Conservation (phyloP, 1,140 invertebrate genomes). For the Aricia agestis region DNA sequence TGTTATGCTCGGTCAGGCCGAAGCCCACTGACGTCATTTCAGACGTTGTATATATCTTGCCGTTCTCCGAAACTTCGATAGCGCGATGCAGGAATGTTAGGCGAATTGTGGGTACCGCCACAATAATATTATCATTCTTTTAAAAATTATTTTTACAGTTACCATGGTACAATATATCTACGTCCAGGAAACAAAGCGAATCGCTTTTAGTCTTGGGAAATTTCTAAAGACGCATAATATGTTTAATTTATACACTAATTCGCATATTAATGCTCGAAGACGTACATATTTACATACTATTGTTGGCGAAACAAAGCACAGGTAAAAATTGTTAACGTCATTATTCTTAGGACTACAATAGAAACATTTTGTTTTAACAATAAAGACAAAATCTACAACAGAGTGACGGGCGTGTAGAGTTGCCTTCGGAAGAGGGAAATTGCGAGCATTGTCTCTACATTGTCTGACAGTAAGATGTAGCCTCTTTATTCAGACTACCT, state of each 20-base stretch:
- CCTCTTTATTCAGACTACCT: not conserved
- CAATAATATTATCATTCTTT: too few species aligned
- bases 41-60: too few species aligned
- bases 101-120: too few species aligned
- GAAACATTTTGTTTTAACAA: conserved; percentile 12
- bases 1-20: too few species aligned
- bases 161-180: not conserved
- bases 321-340: conserved; percentile 31
- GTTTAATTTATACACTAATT: not conserved
- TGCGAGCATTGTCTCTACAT: conserved; percentile 11
- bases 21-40: too few species aligned
- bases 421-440: conserved; percentile 10
- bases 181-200: not conserved
- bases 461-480: not conserved
- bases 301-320: conserved; percentile 30
- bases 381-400: conserved; percentile 13
- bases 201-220: not conserved
- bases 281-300: conserved; percentile 18
- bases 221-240: not conserved
- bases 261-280: not conserved
- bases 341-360: conserved; percentile 3
- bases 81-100: too few species aligned
- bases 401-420: conserved; percentile 10
- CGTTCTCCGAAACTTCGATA: too few species aligned
- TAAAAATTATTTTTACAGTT: too few species aligned